Percentiles rank a stretch among this genome's conserved stretches.
phyloP scores from a whole-genome alignment of 2,113 vertebrate genomes.

The Ancistrus triradiatus region DNA sequence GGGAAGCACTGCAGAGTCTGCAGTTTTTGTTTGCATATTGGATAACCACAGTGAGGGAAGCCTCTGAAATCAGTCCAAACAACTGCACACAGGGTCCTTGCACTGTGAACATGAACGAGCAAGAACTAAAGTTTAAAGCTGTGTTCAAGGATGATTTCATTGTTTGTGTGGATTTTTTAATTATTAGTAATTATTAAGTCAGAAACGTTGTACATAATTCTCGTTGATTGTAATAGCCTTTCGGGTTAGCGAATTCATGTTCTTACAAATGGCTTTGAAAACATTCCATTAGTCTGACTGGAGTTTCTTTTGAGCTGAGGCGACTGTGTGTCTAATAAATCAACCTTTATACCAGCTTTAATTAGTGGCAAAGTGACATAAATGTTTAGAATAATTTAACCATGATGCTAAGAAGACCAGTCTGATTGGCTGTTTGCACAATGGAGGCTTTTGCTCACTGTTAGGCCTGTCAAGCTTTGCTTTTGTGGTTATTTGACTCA shows the following conservation, averaged over 20 bases:
- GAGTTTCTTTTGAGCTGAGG: background rate
- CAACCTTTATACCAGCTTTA: background rate
- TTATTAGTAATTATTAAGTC: background rate
- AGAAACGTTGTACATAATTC: background rate
- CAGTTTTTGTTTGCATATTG: slow-evolving; percentile 20
- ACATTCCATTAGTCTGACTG: background rate
- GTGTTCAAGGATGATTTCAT: background rate
- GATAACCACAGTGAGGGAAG: slow-evolving; percentile 8
- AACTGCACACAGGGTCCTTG: background rate
- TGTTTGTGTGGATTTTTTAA: background rate
- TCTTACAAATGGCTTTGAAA: background rate
- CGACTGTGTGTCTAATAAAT: background rate
- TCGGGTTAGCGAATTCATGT: background rate
- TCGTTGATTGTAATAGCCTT: too few species aligned
- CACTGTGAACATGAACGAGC: background rate
- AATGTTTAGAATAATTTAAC: background rate
- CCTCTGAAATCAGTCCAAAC: background rate
- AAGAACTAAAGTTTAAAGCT: background rate
- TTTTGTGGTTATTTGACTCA: background rate
- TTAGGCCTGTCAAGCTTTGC: slow-evolving; percentile 1
- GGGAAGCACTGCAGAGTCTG: slow-evolving; percentile 19
- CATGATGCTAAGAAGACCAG: too few species aligned
- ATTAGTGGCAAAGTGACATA: background rate
- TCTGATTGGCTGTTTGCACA: background rate
- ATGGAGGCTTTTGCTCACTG: background rate